Evolutionary conservation across 2,797 vertebrate species (phyloP).

Genomic region (Gadopsis marmoratus): DNA sequence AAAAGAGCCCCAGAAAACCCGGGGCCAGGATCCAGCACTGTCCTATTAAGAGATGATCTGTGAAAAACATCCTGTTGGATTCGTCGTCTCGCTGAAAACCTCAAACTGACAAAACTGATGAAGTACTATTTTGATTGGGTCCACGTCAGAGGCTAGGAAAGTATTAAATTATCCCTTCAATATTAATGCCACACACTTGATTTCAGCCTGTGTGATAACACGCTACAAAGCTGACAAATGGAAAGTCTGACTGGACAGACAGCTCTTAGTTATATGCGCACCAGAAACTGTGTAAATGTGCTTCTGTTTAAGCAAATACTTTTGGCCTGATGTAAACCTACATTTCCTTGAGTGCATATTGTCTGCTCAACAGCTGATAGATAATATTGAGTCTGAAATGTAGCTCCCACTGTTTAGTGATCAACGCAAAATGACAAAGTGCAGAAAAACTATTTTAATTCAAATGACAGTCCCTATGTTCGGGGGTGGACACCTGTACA

Average conservation of each 20-base stretch:
- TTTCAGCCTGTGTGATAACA: conserved; percentile 29
- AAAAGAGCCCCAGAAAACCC: conserved; percentile 64
- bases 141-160: conserved; percentile 20
- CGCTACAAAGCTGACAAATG: not conserved
- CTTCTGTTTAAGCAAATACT: conserved; percentile 1
- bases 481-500: not conserved
- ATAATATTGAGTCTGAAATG: not conserved
- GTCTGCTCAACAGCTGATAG: not conserved
- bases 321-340: not conserved
- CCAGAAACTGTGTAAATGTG: not conserved
- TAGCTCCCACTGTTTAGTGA: not conserved
- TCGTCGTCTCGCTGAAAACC: conserved; percentile 40
- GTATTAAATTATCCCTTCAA: conserved; percentile 20
- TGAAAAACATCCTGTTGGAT: conserved; percentile 63
- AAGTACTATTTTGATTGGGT: conserved; percentile 51
- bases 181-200: conserved; percentile 23
- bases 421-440: not conserved
- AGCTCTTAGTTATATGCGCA: not conserved
- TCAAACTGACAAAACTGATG: conserved; percentile 48
- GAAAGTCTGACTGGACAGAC: not conserved
- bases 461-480: not conserved
- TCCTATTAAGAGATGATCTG: conserved; percentile 71
- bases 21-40: conserved; percentile 67
- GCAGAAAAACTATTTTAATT: not conserved
- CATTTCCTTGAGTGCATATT: not conserved